phyloP scores from a whole-genome alignment of 2,888 invertebrate species.

The Tortrix viridana region DNA sequence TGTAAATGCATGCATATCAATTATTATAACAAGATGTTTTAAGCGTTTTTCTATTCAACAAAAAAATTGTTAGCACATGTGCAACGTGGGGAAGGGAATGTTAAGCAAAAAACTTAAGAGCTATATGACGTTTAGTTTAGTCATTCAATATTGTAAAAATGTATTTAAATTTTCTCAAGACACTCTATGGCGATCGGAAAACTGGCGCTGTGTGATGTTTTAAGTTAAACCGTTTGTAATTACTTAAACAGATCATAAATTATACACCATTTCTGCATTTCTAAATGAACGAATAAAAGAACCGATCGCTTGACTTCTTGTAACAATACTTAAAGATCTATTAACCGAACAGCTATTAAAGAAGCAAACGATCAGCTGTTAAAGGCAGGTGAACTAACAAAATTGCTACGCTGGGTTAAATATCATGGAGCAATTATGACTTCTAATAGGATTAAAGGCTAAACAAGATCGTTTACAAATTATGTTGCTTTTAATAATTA shows the following conservation, averaged over 20 bases:
- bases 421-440: conserved; percentile 22
- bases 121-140: too few relatives aligned
- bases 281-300: conserved; percentile 17
- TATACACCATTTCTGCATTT: conserved; percentile 4
- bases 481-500: not conserved
- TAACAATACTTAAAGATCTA: conserved; percentile 45
- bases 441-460: not conserved
- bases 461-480: not conserved
- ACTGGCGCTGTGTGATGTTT: conserved; percentile 3
- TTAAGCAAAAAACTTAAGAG: too few relatives aligned
- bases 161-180: too few relatives aligned
- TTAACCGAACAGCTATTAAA: conserved; percentile 43
- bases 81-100: too few relatives aligned
- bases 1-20: too few relatives aligned
- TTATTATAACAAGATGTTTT: too few relatives aligned
- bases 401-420: conserved; percentile 23
- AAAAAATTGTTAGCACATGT: too few relatives aligned
- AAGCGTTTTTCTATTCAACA: too few relatives aligned
- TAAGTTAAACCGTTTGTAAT: conserved; percentile 18
- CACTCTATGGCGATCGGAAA: not conserved
- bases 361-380: conserved; percentile 51
- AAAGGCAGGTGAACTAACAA: conserved; percentile 51
- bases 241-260: conserved; percentile 3
- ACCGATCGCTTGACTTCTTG: conserved; percentile 29
- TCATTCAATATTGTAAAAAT: too few relatives aligned